phyloP scores from a whole-genome alignment of 2,113 vertebrate species.

The Anas platyrhynchos region DNA sequence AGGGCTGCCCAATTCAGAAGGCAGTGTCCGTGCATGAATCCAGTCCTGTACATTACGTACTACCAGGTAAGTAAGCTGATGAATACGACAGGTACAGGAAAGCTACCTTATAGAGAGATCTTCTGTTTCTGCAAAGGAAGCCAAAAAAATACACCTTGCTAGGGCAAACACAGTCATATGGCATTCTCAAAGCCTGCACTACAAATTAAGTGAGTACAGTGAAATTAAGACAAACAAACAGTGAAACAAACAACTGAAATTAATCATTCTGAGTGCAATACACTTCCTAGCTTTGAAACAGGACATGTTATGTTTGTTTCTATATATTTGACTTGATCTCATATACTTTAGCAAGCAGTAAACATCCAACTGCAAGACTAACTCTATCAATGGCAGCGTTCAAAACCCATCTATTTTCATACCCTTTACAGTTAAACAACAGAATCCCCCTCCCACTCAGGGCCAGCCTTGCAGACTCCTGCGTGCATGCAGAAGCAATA shows the following conservation, averaged over 20 bases:
- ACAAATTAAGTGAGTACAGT: neutral
- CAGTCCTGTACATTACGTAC: rapidly evolving
- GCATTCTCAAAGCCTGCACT: neutral
- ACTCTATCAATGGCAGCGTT: neutral
- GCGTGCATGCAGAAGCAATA: neutral
- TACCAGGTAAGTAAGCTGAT: neutral
- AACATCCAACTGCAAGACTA: neutral
- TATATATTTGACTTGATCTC: neutral
- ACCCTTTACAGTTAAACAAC: neutral
- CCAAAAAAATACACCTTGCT: neutral
- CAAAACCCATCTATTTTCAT: neutral
- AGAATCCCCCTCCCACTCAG: neutral
- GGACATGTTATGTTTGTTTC: neutral
- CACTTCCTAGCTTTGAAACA: neutral
- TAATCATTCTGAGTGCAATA: neutral
- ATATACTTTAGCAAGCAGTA: neutral
- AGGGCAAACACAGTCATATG: neutral
- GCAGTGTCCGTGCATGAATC: neutral
- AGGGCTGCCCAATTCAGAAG: neutral
- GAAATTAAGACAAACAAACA: neutral
- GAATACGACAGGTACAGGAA: neutral
- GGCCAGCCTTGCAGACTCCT: neutral
- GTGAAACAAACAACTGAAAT: neutral
- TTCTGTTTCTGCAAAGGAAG: neutral
- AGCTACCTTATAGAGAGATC: neutral